A percentile compares a stretch with the other conserved stretches of the same genome.
Evolutionary conservation across 2,113 vertebrate species (phyloP).

Genomic region (Chamaea fasciata): DNA sequence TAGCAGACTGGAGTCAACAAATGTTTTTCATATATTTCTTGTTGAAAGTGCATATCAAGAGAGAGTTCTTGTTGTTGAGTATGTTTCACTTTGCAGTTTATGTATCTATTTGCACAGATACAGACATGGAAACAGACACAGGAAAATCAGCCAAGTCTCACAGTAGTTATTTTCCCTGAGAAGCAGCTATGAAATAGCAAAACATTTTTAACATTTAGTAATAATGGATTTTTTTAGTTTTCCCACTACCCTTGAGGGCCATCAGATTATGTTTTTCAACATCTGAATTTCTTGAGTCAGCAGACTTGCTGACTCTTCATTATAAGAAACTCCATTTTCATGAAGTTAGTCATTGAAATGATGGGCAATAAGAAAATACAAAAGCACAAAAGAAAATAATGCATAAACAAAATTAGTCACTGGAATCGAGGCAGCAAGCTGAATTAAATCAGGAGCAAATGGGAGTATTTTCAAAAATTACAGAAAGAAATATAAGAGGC

Average conservation of each 20-base stretch:
- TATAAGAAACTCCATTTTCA: neutral
- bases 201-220: neutral
- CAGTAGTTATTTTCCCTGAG: neutral
- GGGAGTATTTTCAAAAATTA: neutral
- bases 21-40: neutral
- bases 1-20: neutral
- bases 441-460: neutral
- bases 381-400: neutral
- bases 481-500: neutral
- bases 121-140: neutral
- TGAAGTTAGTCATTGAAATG: neutral
- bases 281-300: neutral
- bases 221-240: neutral
- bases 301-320: neutral
- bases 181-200: neutral
- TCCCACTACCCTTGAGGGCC: neutral
- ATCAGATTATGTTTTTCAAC: neutral
- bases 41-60: neutral
- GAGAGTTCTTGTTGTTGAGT: neutral
- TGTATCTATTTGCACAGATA: neutral
- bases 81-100: neutral
- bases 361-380: neutral
- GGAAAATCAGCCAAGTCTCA: neutral
- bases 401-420: neutral
- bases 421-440: neutral